Evolutionary conservation across 1,140 invertebrate species (phyloP).

Genomic region (Hypothenemus hampei): DNA sequence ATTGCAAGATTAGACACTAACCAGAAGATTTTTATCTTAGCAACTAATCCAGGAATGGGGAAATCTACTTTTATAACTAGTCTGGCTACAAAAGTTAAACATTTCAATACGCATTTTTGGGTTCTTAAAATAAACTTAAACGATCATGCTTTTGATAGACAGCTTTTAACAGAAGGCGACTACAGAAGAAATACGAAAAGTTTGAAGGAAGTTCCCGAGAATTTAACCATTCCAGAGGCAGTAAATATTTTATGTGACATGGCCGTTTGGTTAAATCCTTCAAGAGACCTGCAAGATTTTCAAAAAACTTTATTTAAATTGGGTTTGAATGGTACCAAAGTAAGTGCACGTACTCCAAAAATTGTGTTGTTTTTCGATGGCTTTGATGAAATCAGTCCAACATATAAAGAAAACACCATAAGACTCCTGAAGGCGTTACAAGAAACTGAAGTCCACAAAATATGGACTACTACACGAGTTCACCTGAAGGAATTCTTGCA

Average conservation of each 20-base stretch:
- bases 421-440: not conserved
- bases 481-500: conserved; percentile 3
- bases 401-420: not conserved
- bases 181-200: too few relatives aligned
- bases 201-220: too few relatives aligned
- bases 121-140: not conserved
- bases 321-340: not conserved
- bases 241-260: too few relatives aligned
- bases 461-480: not conserved
- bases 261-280: too few relatives aligned
- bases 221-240: too few relatives aligned
- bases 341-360: not conserved
- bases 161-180: not conserved
- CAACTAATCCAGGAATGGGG: conserved; percentile 1
- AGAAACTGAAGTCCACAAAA: not conserved
- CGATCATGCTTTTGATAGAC: not conserved
- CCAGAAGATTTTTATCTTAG: too few relatives aligned
- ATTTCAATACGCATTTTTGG: not conserved
- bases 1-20: too few relatives aligned
- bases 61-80: not conserved
- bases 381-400: conserved; percentile 9
- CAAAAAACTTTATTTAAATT: not conserved
- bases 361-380: conserved; percentile 3
- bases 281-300: too few relatives aligned
- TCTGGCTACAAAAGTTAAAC: not conserved